Conservation (phyloP, 2,797 vertebrate species). For the Threskiornis aethiopicus region DNA sequence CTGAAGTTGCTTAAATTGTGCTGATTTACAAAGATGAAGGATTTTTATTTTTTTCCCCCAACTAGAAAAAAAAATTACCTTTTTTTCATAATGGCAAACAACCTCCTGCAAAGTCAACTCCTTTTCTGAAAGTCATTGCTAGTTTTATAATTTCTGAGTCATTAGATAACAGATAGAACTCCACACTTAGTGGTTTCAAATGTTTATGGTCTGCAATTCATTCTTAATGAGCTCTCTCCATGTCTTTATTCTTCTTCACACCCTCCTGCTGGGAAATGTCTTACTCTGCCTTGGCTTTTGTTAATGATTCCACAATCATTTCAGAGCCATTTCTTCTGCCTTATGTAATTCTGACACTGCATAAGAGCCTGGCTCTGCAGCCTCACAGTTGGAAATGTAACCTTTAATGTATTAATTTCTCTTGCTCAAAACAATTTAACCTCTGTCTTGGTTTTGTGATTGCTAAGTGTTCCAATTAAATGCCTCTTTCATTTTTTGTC, state of each 20-base stretch:
- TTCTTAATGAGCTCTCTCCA: conserved; percentile 87
- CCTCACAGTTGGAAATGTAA: conserved; percentile 85
- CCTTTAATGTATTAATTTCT: conserved; percentile 89
- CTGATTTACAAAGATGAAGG: conserved; percentile 77
- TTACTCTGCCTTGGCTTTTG: conserved; percentile 83
- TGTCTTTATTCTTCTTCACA: conserved; percentile 83
- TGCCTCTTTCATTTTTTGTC: conserved; percentile 79
- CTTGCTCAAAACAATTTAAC: conserved; percentile 89
- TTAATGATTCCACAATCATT: conserved; percentile 86
- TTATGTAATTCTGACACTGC: conserved; percentile 83
- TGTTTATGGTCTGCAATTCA: conserved; percentile 90
- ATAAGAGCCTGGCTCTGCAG: conserved; percentile 79
- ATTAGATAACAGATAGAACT: conserved; percentile 87
- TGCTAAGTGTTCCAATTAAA: conserved; percentile 87
- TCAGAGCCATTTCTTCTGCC: conserved; percentile 84
- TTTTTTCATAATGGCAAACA: conserved; percentile 75
- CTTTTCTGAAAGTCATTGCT: conserved; percentile 83
- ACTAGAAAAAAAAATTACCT: conserved; percentile 66
- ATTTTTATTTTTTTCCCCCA: conserved; percentile 49
- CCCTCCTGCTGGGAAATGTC: conserved; percentile 87
- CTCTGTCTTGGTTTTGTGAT: conserved; percentile 86
- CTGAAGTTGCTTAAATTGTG: conserved; percentile 75
- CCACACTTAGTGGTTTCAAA: conserved; percentile 86
- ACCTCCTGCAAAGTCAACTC: conserved; percentile 83
- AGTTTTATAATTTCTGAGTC: conserved; percentile 88